Conservation (phyloP, 2,797 vertebrate genomes). For the Pangasius sanitwongsei region DNA sequence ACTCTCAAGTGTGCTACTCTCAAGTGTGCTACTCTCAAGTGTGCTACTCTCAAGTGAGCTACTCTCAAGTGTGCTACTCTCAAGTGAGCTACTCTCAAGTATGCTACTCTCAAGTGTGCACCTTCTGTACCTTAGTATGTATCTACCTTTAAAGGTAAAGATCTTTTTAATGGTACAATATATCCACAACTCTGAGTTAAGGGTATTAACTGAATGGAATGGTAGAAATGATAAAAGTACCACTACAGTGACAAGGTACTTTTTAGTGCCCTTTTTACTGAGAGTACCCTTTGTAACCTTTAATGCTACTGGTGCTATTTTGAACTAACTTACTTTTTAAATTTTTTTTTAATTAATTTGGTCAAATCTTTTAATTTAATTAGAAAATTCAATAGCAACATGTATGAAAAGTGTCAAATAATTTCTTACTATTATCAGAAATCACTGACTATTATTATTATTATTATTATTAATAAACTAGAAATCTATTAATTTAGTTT, state of each 20-base stretch:
- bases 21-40: too few relatives aligned
- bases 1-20: neutral
- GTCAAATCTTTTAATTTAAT: neutral
- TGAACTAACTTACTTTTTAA: neutral
- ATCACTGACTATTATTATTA: neutral
- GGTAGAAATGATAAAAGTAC: neutral
- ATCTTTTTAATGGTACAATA: neutral
- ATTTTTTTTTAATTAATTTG: neutral
- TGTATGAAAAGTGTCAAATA: neutral
- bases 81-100: too few relatives aligned
- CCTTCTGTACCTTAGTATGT: neutral
- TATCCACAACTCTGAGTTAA: neutral
- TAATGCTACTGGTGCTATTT: neutral
- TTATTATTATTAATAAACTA: too few relatives aligned
- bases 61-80: too few relatives aligned
- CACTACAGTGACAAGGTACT: neutral
- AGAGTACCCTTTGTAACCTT: neutral
- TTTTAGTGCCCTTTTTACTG: neutral
- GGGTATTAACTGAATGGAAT: neutral
- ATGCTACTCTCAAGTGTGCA: neutral
- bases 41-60: too few relatives aligned
- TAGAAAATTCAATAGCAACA: neutral
- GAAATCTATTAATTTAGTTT: neutral
- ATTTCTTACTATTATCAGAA: neutral
- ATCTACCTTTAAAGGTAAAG: neutral